These are phyloP conservation scores for Catharus bicknelli DNA, from an alignment of 2,113 vertebrate species.

Conservation along the genomic window DNA sequence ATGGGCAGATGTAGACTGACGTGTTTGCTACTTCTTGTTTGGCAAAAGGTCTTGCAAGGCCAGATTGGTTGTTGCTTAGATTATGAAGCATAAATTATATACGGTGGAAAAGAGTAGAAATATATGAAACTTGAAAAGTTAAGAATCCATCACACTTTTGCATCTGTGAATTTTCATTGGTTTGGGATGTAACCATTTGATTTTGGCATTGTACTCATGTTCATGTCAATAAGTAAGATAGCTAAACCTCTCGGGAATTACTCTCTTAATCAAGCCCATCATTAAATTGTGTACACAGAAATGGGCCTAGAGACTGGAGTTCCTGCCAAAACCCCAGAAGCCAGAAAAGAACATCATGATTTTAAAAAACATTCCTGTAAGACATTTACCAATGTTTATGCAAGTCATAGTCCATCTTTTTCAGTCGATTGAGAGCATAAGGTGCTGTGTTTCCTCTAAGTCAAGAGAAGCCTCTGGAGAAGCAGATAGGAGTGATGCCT, in stretches of 20 bases:
- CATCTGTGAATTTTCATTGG: constrained; percentile 32
- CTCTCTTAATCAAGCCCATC: constrained; percentile 67
- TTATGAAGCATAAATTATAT: background rate
- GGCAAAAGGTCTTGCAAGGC: background rate
- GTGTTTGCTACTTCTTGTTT: constrained; percentile 11
- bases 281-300: constrained; percentile 56
- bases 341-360: constrained; percentile 49
- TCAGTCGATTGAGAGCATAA: background rate
- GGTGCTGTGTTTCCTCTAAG: background rate
- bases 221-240: constrained; percentile 43
- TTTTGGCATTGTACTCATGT: background rate
- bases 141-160: background rate
- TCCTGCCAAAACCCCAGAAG: constrained; percentile 66
- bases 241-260: constrained; percentile 34
- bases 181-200: constrained; percentile 13
- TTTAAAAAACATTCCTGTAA: constrained; percentile 47
- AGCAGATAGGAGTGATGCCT: background rate
- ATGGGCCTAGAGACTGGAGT: background rate
- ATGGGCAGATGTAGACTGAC: background rate
- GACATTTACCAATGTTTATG: constrained; percentile 55
- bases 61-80: background rate
- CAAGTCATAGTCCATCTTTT: constrained; percentile 23
- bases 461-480: constrained; percentile 1
- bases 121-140: background rate
- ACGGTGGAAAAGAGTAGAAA: background rate